Percentiles rank a stretch among this genome's conserved stretches.
phyloP scores from a whole-genome alignment of 2,113 vertebrate species.

The Ptyas mucosa region DNA sequence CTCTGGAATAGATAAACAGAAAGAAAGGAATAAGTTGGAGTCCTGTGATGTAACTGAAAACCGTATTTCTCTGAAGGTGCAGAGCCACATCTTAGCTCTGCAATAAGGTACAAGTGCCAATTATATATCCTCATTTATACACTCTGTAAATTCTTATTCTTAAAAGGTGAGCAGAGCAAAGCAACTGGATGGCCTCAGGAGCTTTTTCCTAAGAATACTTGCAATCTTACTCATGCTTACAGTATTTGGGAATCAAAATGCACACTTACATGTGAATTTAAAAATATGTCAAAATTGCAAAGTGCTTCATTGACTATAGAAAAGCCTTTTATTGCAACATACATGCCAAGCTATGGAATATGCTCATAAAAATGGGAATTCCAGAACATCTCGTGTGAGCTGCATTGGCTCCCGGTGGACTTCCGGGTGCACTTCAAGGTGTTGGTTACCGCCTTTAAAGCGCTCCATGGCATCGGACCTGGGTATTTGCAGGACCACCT shows the following conservation, averaged over 20 bases:
- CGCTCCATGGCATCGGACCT: no score
- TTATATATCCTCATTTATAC: not conserved
- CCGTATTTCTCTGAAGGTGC: not conserved
- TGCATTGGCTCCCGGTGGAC: no score
- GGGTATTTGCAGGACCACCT: no score
- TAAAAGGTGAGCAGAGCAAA: not conserved
- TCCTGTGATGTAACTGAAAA: not conserved
- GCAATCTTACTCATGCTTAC: not conserved
- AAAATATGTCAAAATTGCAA: not conserved
- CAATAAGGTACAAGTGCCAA: not conserved
- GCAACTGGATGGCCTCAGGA: not conserved
- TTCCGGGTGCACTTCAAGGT: no score
- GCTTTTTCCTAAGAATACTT: not conserved
- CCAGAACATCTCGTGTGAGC: no score
- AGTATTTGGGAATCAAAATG: not conserved
- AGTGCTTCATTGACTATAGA: not conserved
- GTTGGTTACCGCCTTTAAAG: no score
- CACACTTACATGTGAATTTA: not conserved
- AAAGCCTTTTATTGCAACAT: not conserved
- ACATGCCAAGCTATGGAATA: not conserved
- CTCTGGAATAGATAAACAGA: not conserved
- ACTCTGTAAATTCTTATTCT: not conserved
- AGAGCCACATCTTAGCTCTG: not conserved
- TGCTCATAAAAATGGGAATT: not conserved
- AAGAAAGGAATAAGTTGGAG: not conserved